phyloP scores from a whole-genome alignment of 2,888 invertebrate species.

The Lasioglossum figueresi region DNA sequence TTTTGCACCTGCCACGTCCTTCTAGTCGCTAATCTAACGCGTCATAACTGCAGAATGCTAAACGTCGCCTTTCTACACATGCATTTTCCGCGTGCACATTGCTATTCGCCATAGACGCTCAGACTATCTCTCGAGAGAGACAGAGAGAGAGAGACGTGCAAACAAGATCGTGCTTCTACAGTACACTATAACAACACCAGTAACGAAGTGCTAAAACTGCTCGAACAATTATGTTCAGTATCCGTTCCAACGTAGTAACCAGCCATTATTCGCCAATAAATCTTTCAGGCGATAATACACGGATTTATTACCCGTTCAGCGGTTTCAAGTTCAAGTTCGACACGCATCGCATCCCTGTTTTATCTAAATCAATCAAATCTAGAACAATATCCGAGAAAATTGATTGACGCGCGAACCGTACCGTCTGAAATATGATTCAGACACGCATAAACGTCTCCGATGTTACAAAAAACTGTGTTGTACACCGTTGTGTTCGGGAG shows the following conservation, averaged over 20 bases:
- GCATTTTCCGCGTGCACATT: conserved; percentile 1
- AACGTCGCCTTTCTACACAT: not conserved
- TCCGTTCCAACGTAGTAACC: not conserved
- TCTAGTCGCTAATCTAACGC: not conserved
- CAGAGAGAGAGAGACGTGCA: not conserved
- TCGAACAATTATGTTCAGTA: not conserved
- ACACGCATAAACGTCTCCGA: not conserved
- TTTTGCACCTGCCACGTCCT: conserved; percentile 19
- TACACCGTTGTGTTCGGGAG: not conserved
- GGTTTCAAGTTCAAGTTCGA: not conserved
- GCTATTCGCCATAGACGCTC: not conserved
- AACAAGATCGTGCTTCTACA: not conserved
- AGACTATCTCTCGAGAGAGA: not conserved
- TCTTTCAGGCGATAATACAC: not conserved
- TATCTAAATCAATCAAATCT: not conserved
- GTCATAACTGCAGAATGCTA: not conserved
- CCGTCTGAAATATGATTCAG: not conserved
- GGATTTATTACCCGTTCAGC: not conserved
- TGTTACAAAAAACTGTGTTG: not conserved
- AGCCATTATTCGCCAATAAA: not conserved
- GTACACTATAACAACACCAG: not conserved
- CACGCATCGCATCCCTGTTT: too few relatives aligned
- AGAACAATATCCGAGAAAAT: not conserved
- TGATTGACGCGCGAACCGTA: not conserved
- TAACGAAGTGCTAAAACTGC: not conserved